Evolutionary conservation across 2,888 invertebrate species (phyloP).

Genomic region (Tetanocera ferruginea): DNA sequence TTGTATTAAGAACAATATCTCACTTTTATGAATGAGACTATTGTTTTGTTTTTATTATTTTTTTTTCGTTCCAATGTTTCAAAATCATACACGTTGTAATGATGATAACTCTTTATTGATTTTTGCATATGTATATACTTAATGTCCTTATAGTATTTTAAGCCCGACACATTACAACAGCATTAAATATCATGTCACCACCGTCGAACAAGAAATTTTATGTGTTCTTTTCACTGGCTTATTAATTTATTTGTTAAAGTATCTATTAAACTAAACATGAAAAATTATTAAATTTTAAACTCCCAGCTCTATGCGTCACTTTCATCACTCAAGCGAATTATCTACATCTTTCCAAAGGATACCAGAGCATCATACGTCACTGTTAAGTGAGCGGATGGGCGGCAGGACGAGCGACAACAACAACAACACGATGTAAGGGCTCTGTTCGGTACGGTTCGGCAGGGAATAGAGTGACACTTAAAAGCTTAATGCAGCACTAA

Average conservation of each 20-base stretch:
- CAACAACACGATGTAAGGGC: background rate
- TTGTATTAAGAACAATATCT: too few species aligned
- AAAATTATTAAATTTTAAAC: background rate
- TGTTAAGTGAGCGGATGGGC: background rate
- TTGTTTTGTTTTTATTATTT: too few species aligned
- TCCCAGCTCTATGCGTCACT: background rate
- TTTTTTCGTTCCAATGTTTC: too few species aligned
- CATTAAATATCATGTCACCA: background rate
- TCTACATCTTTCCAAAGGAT: background rate
- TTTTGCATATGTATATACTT: too few species aligned
- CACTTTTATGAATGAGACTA: too few species aligned
- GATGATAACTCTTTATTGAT: too few species aligned
- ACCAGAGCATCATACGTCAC: constrained; percentile 23
- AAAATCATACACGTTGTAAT: too few species aligned
- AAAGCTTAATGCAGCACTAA: constrained; percentile 62
- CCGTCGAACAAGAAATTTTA: background rate
- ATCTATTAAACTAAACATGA: too few species aligned
- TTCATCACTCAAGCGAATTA: background rate
- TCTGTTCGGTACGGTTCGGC: background rate
- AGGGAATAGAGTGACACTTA: constrained; percentile 45
- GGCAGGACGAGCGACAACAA: background rate
- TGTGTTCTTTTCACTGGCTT: background rate
- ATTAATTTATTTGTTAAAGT: background rate
- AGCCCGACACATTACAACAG: too few species aligned
- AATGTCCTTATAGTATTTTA: too few species aligned